Base-by-base conservation (phyloP, 2,113 vertebrate species). In the Vanacampus margaritifer region DNA sequence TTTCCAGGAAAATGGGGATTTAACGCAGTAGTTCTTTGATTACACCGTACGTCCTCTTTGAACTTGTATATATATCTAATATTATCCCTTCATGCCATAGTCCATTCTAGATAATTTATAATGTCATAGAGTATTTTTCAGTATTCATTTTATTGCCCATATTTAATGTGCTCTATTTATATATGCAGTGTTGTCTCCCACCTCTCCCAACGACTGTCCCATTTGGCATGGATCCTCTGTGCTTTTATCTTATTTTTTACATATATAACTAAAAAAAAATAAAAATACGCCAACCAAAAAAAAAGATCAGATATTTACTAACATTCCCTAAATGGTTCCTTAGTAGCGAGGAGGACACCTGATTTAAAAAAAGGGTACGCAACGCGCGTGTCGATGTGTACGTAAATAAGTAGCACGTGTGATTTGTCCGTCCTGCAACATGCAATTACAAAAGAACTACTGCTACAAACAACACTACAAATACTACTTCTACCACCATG, bases 91-190 rank as follows among this genome's bases (percentile, higher is more conserved):
- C 78, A 86, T 75, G 68, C 76, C 74, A 79, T 87, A 79, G 82
- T 81, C 65, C 84, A 84, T 82, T 74, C 50, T 86, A 85, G 82
- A 83, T 92, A 89, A 92, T 91, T 93, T 92, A 92, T 89, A 85
- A 87, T 86, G 78, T 80, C 88, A 84, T 88, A 89, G 83, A 90
- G 67, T 91, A 90, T 91, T 89, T 91, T 91, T 87, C 90, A 92
- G 88, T 92, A 90, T 92, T 91, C 85, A 82, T 63, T 74, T 78
- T 84, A 80, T 79, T 86, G 76, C 78, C 79, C 76, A 84, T 93
- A 92, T 92, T 92, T 93, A 93, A 93, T 91, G 90, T 83, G 81
- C 79, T 87, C 86, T 93, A 91, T 92, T 93, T 93, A 92, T 92
- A 90, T 91, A 91, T 91, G 80, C 88, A 89, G 92, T 92, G 91